These are phyloP conservation scores for Theristicus caerulescens DNA, from an alignment of 2,113 vertebrate species.

Conservation along the genomic window DNA sequence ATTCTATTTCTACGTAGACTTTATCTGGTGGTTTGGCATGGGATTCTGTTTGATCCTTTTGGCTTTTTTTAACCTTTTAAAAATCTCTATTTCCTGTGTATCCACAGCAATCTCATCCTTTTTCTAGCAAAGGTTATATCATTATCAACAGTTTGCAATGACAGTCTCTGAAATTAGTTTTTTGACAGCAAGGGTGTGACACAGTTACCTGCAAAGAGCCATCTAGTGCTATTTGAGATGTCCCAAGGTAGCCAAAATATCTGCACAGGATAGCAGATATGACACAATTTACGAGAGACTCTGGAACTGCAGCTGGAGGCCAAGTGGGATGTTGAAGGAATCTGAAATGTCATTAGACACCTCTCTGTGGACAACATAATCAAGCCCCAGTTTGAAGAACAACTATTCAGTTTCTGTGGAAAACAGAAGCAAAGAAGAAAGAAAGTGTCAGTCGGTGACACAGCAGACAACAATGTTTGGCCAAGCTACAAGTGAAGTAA, in stretches of 20 bases:
- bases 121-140: background rate
- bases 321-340: background rate
- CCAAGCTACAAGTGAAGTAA: background rate
- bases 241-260: background rate
- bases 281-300: background rate
- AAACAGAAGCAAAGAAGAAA: background rate
- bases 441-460: background rate
- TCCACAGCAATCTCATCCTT: background rate
- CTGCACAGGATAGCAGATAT: background rate
- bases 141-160: background rate
- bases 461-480: background rate
- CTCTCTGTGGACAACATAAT: background rate
- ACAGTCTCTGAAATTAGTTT: background rate
- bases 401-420: background rate
- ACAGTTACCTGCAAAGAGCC: background rate
- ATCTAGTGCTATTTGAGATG: background rate
- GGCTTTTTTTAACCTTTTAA: background rate
- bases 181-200: background rate
- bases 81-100: background rate
- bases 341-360: background rate
- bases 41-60: background rate
- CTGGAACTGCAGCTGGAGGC: background rate
- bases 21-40: background rate
- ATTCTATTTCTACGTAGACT: background rate
- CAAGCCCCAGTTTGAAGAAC: background rate